Conservation (phyloP, 1,140 invertebrate species). For the Agrypnia vestita region DNA sequence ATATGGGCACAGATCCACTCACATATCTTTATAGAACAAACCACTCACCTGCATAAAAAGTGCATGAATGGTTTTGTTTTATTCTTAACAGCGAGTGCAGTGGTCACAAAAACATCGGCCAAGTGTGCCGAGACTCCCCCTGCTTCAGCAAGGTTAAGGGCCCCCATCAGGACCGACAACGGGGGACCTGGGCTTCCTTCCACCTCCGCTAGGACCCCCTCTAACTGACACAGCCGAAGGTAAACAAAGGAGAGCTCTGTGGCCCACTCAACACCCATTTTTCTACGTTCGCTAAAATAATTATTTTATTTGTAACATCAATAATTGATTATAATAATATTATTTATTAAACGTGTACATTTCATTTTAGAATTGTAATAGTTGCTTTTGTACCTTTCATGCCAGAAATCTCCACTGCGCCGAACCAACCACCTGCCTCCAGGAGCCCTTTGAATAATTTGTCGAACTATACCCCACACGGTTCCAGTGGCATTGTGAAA, state of each 20-base stretch:
- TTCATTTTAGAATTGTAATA: too few species aligned
- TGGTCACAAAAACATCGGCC: conserved; percentile 79
- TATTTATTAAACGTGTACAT: too few species aligned
- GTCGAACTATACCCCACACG: conserved; percentile 85
- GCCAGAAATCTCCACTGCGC: conserved; percentile 81
- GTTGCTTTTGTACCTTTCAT: conserved; percentile 74
- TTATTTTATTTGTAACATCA: too few species aligned
- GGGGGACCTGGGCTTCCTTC: conserved; percentile 64
- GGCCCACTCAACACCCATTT: conserved; percentile 69
- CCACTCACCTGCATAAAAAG: conserved; percentile 71
- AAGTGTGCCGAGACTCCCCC: conserved; percentile 72
- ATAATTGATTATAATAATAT: too few species aligned
- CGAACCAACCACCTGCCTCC: conserved; percentile 83
- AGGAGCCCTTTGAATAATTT: conserved; percentile 86
- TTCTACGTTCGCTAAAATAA: conserved; percentile 65
- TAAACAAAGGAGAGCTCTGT: conserved; percentile 86
- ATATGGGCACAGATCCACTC: too few species aligned
- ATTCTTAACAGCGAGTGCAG: conserved; percentile 86
- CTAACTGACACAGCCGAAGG: conserved; percentile 84
- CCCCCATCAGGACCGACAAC: conserved; percentile 79
- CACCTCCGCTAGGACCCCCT: conserved; percentile 70
- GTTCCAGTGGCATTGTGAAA: conserved; percentile 79
- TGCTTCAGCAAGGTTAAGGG: conserved; percentile 90
- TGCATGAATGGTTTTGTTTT: conserved; percentile 79
- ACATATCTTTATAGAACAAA: too few species aligned